phyloP scores from a whole-genome alignment of 2,113 vertebrate species.

The Sphyrna mokarran region DNA sequence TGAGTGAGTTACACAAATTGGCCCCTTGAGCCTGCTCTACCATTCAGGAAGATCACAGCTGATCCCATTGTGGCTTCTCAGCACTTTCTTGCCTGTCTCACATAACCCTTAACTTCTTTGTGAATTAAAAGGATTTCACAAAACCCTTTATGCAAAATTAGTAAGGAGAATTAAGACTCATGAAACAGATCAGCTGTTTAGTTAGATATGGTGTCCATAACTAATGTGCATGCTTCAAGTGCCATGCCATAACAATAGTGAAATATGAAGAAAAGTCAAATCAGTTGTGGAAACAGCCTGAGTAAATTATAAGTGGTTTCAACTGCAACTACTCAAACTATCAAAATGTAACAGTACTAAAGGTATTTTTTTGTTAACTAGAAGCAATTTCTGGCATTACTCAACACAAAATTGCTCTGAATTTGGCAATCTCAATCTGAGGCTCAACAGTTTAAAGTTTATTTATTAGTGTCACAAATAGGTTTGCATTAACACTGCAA shows the following conservation, averaged over 20 bases:
- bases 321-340: background rate
- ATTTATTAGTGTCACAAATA: too few species aligned
- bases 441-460: too few species aligned
- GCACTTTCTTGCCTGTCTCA: too few species aligned
- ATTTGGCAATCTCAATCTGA: background rate
- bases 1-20: too few species aligned
- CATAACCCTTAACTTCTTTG: too few species aligned
- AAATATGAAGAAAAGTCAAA: background rate
- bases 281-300: background rate
- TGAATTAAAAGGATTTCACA: too few species aligned
- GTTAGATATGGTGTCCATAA: background rate
- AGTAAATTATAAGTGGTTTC: background rate
- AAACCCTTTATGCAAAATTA: background rate
- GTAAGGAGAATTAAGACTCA: background rate
- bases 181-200: background rate
- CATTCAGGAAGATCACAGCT: too few species aligned
- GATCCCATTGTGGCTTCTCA: too few species aligned
- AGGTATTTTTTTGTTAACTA: background rate
- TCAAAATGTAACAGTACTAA: background rate
- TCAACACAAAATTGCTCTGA: background rate
- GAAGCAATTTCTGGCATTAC: background rate
- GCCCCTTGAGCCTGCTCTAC: too few species aligned
- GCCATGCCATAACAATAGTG: background rate
- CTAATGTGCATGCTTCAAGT: background rate
- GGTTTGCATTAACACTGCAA: too few species aligned